Percentiles rank a stretch among this genome's conserved stretches.
Conservation (phyloP, 2,113 vertebrate species). For the Clarias gariepinus region DNA sequence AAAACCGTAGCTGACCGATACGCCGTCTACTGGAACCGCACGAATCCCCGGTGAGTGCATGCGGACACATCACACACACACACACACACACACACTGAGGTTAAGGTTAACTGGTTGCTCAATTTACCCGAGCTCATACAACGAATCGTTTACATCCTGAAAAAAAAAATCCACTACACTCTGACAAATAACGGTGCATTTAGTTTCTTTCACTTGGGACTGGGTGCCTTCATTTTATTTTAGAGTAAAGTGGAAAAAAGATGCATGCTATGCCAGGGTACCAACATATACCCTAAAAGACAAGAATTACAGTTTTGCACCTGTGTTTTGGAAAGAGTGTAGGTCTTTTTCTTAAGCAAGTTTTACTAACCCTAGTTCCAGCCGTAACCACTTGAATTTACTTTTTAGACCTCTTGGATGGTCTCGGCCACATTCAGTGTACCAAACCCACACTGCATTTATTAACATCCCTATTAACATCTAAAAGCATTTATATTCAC, state of each 20-base stretch:
- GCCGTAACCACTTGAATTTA: not conserved
- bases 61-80: not conserved
- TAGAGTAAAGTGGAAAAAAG: not conserved
- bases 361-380: too few species aligned
- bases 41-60: conserved; percentile 85
- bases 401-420: not conserved
- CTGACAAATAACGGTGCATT: not conserved
- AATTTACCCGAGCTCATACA: not conserved
- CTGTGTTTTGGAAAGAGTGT: not conserved
- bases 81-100: not conserved
- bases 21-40: conserved; percentile 96
- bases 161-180: too few species aligned
- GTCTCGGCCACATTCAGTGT: not conserved
- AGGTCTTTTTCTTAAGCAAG: not conserved
- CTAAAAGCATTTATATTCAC: not conserved
- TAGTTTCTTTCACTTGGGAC: not conserved
- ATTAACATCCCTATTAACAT: not conserved
- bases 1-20: conserved; percentile 94
- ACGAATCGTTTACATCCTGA: not conserved
- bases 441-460: not conserved
- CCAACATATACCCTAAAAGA: not conserved
- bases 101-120: not conserved
- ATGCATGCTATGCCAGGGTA: not conserved
- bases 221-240: not conserved
- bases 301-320: not conserved